Conservation (phyloP, 2,888 invertebrate species). For the Catocala sponsa region DNA sequence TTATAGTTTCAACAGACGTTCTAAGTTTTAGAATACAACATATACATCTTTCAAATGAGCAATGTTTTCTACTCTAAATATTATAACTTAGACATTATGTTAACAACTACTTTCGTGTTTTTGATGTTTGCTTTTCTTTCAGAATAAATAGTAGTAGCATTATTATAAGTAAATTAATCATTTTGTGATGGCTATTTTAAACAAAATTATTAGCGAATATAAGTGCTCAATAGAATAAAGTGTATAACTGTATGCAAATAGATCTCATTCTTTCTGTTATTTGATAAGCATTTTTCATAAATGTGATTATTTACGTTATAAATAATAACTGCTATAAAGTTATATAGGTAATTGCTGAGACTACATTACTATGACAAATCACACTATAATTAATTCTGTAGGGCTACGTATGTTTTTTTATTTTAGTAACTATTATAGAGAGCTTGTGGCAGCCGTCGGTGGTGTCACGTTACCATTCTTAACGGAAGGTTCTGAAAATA, state of each 20-base stretch:
- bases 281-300: conserved; percentile 28
- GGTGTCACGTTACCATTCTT: conserved; percentile 85
- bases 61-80: conserved; percentile 11
- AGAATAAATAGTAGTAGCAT: conserved; percentile 25
- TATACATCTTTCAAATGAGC: neutral
- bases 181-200: conserved; percentile 45
- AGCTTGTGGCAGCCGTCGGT: conserved; percentile 83
- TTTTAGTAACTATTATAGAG: conserved; percentile 60
- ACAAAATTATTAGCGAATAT: conserved; percentile 27
- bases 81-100: conserved; percentile 12
- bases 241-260: conserved; percentile 40
- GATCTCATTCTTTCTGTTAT: conserved; percentile 51
- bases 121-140: conserved; percentile 36
- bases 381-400: conserved; percentile 42
- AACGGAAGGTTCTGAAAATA: conserved; percentile 49
- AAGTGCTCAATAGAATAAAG: conserved; percentile 32
- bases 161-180: conserved; percentile 32
- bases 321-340: conserved; percentile 8
- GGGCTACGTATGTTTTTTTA: conserved; percentile 49
- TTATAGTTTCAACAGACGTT: neutral
- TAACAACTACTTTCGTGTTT: conserved; percentile 16
- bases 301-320: conserved; percentile 12
- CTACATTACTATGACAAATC: conserved; percentile 28
- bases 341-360: conserved; percentile 10
- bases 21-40: neutral